Conservation (phyloP, 2,797 vertebrate species). For the Diplodus sargus region DNA sequence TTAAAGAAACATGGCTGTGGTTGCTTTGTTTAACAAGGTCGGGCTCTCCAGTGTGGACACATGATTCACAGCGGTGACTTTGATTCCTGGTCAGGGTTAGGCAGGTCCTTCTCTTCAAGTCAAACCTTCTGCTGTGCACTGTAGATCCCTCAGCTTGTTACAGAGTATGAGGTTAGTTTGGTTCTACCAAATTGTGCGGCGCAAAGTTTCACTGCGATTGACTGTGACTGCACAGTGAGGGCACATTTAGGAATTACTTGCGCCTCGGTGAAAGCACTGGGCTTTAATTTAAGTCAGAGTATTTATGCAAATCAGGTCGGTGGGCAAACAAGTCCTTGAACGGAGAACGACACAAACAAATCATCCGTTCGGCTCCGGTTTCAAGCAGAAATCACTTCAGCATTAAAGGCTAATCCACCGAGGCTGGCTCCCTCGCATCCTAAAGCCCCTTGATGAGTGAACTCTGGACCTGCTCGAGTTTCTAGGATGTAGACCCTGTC, state of each 20-base stretch:
- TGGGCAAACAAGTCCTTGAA: conserved; percentile 33
- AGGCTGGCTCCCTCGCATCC: conserved; percentile 28
- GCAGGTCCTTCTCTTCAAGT: conserved; percentile 6
- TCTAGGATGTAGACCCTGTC: conserved; percentile 29
- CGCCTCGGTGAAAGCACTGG: conserved; percentile 4
- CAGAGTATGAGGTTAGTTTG: not conserved
- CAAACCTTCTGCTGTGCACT: not conserved
- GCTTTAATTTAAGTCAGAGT: conserved; percentile 18
- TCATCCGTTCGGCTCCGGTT: conserved; percentile 21
- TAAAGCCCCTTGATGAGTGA: conserved; percentile 41
- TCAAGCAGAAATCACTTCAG: conserved; percentile 33
- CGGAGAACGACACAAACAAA: conserved; percentile 35
- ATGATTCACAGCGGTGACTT: conserved; percentile 9
- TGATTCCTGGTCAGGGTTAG: not conserved
- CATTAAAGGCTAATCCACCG: conserved; percentile 56
- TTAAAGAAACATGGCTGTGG: conserved; percentile 35
- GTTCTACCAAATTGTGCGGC: not conserved
- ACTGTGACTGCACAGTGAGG: not conserved
- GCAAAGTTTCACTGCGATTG: not conserved
- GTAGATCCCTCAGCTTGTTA: not conserved
- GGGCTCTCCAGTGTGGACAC: not conserved
- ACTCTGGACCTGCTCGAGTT: conserved; percentile 43
- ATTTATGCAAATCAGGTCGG: conserved; percentile 33
- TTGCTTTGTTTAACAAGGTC: conserved; percentile 53
- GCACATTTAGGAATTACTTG: conserved; percentile 6